Evolutionary conservation across 1,140 invertebrate genomes (phyloP), one percentile per base, ranked within the genome.

Genomic region (Euwallacea similis): DNA sequence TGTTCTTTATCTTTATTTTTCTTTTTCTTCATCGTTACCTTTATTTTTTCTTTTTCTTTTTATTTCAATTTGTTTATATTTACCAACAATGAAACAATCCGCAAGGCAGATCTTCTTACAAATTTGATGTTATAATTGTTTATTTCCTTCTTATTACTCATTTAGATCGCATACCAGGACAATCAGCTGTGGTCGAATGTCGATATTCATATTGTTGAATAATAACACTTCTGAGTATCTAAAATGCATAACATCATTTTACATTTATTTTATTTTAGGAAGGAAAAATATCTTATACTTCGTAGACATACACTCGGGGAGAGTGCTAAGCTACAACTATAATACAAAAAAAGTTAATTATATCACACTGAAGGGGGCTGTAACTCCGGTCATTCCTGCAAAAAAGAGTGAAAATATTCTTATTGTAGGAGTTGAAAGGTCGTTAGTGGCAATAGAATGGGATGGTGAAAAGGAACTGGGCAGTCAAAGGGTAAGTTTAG

Each of bases 371-470:
- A 79, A 79, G 81, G 86, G 84, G 56, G 79, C 85, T 53, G 82
- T 86, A 7, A 79, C 83, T 13, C 80, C 88, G 3, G 84, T 90
- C 8, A 84, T 95, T 46, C 93, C 94, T 0, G 82, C 93, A 1
- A 85, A 87, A 61, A 87, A 85, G 7, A 80, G 85, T 6, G 73
- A 74, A 2, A 80, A 88, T 78, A 79, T 89, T 73, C 89, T 93
- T 68, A 81, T 91, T 43, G 87, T 90, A 3, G 89, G 89, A 7
- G 76, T 86, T 21, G 88, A 88, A 53, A 84, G 83, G 42, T 83
- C 87, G 10, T 73, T 94, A 21, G 78, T 88, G 2, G 79, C 88
- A 42, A 79, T 95, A 0, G 82, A 85, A 69, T 95, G 93, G 92
- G 83, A 89, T 73, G 88, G 88, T 0, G 78, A 84, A 11, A 81